phyloP scores from a whole-genome alignment of 2,888 invertebrate species.

The Gortyna flavago region DNA sequence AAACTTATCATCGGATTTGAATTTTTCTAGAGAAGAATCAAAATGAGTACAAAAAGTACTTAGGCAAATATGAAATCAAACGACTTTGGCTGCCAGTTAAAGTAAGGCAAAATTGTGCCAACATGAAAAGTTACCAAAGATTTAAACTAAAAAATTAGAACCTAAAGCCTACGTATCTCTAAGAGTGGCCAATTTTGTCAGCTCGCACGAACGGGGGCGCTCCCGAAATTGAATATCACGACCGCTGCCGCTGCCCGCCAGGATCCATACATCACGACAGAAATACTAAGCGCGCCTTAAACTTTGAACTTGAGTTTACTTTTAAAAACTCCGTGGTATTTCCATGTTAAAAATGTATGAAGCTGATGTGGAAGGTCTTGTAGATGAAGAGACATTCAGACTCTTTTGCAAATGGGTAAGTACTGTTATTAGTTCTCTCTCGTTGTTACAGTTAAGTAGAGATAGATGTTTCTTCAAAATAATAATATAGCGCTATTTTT shows the following conservation, averaged over 20 bases:
- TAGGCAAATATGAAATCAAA: background rate
- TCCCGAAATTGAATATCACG: conserved; percentile 60
- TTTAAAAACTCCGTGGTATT: conserved; percentile 19
- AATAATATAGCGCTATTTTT: no score
- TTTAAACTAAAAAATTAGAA: background rate
- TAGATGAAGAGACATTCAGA: background rate
- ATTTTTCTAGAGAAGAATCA: background rate
- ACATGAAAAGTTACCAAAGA: background rate
- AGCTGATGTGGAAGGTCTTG: background rate
- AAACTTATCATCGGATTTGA: background rate
- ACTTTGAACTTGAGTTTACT: conserved; percentile 51
- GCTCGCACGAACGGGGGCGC: conserved; percentile 14
- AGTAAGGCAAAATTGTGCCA: background rate
- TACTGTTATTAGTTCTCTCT: background rate
- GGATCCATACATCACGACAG: conserved; percentile 54
- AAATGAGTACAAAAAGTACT: background rate
- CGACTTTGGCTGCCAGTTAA: background rate
- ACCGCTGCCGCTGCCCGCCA: conserved; percentile 22
- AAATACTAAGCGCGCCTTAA: conserved; percentile 28
- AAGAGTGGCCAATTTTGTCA: conserved; percentile 38
- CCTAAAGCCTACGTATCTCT: conserved; percentile 34
- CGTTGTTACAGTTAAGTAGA: background rate
- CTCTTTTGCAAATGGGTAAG: background rate
- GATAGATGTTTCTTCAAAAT: background rate
- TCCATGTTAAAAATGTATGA: conserved; percentile 8